Evolutionary conservation across 2,888 invertebrate species (phyloP).

Genomic region (Chloroclystis v-ata): DNA sequence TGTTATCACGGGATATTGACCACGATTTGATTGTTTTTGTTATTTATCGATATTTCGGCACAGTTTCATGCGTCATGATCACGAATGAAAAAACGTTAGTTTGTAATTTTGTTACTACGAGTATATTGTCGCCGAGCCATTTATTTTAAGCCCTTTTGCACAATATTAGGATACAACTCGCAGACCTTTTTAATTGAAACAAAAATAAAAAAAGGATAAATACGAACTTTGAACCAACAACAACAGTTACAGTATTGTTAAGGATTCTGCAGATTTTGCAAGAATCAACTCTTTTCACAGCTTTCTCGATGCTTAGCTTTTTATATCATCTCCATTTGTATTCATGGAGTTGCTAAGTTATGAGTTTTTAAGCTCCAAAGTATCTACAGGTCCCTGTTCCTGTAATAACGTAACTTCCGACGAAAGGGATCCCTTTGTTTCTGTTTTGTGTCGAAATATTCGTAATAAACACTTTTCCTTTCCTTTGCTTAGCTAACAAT

Average conservation of each 20-base stretch:
- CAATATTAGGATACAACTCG: too few species aligned
- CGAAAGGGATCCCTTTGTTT: neutral
- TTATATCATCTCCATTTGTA: slow-evolving; percentile 18
- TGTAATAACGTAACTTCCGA: slow-evolving; percentile 11
- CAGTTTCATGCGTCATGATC: too few species aligned
- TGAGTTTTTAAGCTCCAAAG: slow-evolving; percentile 10
- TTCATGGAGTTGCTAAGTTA: slow-evolving; percentile 21
- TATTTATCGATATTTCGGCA: too few species aligned
- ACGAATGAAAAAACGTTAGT: too few species aligned
- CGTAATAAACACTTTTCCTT: too few species aligned
- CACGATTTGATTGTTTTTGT: too few species aligned
- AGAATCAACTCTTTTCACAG: slow-evolving; percentile 4
- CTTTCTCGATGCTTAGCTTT: slow-evolving; percentile 16
- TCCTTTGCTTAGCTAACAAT: too few species aligned
- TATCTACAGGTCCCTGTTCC: slow-evolving; percentile 9
- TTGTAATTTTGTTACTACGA: too few species aligned
- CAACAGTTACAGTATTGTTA: slow-evolving; percentile 4
- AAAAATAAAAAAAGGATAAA: neutral
- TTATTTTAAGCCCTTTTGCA: too few species aligned
- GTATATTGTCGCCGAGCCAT: too few species aligned
- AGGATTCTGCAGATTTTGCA: slow-evolving; percentile 7
- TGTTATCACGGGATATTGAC: too few species aligned
- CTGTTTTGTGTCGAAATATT: neutral
- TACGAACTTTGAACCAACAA: neutral
- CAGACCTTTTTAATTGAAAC: too few species aligned